These are phyloP conservation scores for Aldabrachelys gigantea DNA, from an alignment of 2,113 vertebrate genomes.

Conservation along the genomic window DNA sequence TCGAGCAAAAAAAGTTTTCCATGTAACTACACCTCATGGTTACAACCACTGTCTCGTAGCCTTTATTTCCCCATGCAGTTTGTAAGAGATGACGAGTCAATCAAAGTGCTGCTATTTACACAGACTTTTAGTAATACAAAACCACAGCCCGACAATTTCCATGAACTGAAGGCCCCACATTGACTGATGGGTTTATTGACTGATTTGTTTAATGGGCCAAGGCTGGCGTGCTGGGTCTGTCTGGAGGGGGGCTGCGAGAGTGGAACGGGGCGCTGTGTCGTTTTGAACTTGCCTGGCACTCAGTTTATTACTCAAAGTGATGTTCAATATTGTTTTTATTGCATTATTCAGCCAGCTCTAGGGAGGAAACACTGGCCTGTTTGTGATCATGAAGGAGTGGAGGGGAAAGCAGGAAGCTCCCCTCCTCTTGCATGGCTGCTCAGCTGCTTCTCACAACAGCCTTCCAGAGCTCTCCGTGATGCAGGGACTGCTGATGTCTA, in stretches of 20 bases:
- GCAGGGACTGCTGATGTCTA: not conserved
- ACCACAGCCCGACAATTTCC: constrained; percentile 57
- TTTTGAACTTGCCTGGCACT: constrained; percentile 29
- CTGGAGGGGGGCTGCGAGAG: not conserved
- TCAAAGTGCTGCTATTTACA: constrained; percentile 67
- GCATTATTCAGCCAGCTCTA: constrained; percentile 23
- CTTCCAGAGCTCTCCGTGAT: not conserved
- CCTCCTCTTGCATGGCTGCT: not conserved
- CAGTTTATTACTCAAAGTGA: constrained; percentile 5
- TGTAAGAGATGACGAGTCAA: constrained; percentile 66
- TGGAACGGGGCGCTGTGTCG: not conserved
- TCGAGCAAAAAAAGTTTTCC: constrained; percentile 48
- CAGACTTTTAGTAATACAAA: constrained; percentile 58
- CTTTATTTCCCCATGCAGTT: constrained; percentile 43
- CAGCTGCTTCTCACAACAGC: not conserved
- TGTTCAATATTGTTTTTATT: constrained; percentile 13
- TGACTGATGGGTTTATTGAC: constrained; percentile 67
- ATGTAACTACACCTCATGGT: constrained; percentile 65
- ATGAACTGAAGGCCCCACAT: constrained; percentile 59
- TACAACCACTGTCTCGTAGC: constrained; percentile 49
- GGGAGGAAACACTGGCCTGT: not conserved
- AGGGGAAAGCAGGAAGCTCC: constrained; percentile 1
- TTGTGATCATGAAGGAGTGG: constrained; percentile 50
- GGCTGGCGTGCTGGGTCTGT: constrained; percentile 26
- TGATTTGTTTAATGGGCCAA: constrained; percentile 60